phyloP scores from a whole-genome alignment of 2,888 invertebrate genomes.

The Spicauda simplicius region DNA sequence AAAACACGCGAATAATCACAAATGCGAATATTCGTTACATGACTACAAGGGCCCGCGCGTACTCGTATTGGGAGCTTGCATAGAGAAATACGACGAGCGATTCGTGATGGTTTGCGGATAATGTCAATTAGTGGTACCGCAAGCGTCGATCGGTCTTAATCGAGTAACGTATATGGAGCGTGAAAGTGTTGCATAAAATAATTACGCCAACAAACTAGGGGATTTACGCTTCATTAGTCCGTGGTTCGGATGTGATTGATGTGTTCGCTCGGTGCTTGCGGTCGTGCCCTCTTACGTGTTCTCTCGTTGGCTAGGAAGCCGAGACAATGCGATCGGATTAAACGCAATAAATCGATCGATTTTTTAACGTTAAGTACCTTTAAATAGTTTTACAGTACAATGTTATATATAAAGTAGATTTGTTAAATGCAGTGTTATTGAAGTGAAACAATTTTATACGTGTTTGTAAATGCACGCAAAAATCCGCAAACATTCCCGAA shows the following conservation, averaged over 20 bases:
- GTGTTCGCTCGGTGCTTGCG: background rate
- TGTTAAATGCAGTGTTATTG: too few species aligned
- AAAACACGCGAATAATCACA: too few species aligned
- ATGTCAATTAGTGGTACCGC: slow-evolving; percentile 53
- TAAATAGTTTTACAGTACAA: too few species aligned
- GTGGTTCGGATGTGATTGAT: slow-evolving; percentile 9
- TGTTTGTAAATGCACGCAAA: too few species aligned
- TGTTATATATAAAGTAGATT: too few species aligned
- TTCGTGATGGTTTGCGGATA: slow-evolving; percentile 27
- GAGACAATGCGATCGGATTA: too few species aligned
- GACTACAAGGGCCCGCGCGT: background rate
- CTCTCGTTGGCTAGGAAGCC: too few species aligned
- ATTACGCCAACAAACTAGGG: slow-evolving; percentile 40
- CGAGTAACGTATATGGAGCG: slow-evolving; percentile 45
- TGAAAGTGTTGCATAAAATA: slow-evolving; percentile 52
- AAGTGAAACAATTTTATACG: too few species aligned
- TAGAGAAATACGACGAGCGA: slow-evolving; percentile 26
- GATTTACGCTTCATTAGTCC: slow-evolving; percentile 18
- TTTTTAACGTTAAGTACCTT: too few species aligned
- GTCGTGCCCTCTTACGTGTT: background rate
- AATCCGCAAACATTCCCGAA: too few species aligned
- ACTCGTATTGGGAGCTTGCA: slow-evolving; percentile 19
- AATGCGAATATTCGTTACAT: too few species aligned
- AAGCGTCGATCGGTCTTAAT: slow-evolving; percentile 51
- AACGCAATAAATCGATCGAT: too few species aligned